Percentiles rank a stretch among this genome's conserved stretches.
Evolutionary conservation across 2,113 vertebrate species (phyloP).

Genomic region (Rhegmatorhina hoffmannsi): DNA sequence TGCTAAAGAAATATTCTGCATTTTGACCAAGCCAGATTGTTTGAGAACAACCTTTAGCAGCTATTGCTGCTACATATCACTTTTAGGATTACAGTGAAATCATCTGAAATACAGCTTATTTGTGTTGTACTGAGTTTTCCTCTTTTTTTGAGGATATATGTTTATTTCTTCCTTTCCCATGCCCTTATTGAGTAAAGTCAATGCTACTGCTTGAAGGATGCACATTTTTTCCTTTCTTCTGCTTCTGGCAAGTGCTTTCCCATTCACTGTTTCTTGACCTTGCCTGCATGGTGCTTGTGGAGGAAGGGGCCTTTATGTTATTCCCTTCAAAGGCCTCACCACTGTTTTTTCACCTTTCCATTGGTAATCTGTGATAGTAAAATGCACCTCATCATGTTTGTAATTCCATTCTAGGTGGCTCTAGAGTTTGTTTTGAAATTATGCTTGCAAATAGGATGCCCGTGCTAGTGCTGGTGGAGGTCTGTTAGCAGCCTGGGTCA

Average conservation of each 20-base stretch:
- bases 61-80: not conserved
- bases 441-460: not conserved
- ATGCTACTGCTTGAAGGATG: not conserved
- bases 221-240: not conserved
- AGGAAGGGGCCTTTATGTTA: not conserved
- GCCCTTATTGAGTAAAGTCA: not conserved
- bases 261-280: not conserved
- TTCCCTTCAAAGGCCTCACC: not conserved
- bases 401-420: not conserved
- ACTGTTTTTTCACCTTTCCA: not conserved
- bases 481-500: not conserved
- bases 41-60: slow-evolving; percentile 5
- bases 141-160: not conserved
- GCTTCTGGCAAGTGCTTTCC: not conserved
- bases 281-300: not conserved
- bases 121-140: slow-evolving; percentile 3
- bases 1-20: not conserved
- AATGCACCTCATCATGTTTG: not conserved
- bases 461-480: not conserved
- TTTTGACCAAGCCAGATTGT: not conserved
- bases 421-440: not conserved
- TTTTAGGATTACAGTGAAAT: not conserved
- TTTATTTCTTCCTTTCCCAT: not conserved
- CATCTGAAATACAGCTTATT: slow-evolving; percentile 8
- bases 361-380: not conserved